Percentiles rank a stretch among this genome's conserved stretches.
phyloP scores from a whole-genome alignment of 2,888 invertebrate genomes.

The Eucriotettix oculatus region DNA sequence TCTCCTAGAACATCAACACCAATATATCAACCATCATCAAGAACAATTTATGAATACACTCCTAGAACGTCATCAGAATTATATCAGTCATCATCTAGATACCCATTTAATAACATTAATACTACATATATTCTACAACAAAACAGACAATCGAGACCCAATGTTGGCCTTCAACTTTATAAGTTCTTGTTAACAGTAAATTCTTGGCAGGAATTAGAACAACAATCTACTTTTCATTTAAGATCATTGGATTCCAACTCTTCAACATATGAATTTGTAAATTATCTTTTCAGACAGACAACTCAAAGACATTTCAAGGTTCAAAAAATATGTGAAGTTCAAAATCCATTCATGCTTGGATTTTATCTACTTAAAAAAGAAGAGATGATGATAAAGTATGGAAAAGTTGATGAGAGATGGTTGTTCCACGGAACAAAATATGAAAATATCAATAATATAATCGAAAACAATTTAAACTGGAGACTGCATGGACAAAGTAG shows the following conservation, averaged over 20 bases:
- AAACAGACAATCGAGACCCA: too few relatives aligned
- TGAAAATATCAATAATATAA: conserved; percentile 5
- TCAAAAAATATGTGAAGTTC: not conserved
- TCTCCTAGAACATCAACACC: too few relatives aligned
- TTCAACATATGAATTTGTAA: not conserved
- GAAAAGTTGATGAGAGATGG: not conserved
- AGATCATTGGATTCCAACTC: not conserved
- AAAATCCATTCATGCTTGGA: conserved; percentile 2
- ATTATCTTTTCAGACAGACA: not conserved
- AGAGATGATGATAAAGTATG: conserved; percentile 4
- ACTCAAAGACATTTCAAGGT: not conserved
- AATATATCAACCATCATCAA: too few relatives aligned
- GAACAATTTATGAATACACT: too few relatives aligned
- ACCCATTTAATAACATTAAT: too few relatives aligned
- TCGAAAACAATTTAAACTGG: conserved; percentile 1
- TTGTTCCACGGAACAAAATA: conserved; percentile 10
- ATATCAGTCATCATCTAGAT: too few relatives aligned
- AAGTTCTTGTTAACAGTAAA: too few relatives aligned
- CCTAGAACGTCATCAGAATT: too few relatives aligned
- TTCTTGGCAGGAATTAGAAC: too few relatives aligned
- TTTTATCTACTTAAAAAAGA: conserved; percentile 12
- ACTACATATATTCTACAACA: too few relatives aligned
- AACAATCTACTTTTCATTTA: too few relatives aligned
- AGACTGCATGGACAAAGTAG: not conserved
- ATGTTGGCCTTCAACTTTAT: too few relatives aligned